A percentile compares a stretch with the other conserved stretches of the same genome.
These are phyloP conservation scores for Merodon equestris DNA, from an alignment of 2,888 invertebrate genomes.

Conservation along the genomic window DNA sequence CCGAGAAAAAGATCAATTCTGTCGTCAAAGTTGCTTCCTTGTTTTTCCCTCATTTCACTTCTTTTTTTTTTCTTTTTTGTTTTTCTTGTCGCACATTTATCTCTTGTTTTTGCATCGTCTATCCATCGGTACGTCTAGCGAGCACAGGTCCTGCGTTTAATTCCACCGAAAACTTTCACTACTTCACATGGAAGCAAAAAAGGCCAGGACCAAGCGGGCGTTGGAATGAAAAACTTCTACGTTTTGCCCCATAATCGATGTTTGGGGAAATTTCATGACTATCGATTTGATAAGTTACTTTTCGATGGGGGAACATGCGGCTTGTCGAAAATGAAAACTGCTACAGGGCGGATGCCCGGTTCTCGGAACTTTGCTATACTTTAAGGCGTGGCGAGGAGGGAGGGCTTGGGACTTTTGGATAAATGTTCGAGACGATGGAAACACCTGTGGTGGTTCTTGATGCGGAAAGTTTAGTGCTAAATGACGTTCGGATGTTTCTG, in stretches of 20 bases:
- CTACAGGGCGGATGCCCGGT: conserved; percentile 54
- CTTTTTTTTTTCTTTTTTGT: no score
- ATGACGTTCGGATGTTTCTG: conserved; percentile 58
- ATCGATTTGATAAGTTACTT: conserved; percentile 68
- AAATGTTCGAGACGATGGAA: conserved; percentile 59
- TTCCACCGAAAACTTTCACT: conserved; percentile 60
- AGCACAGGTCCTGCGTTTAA: conserved; percentile 47
- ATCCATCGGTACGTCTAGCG: conserved; percentile 27
- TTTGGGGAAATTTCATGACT: conserved; percentile 66
- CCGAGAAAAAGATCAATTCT: conserved; percentile 37
- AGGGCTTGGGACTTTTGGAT: conserved; percentile 31
- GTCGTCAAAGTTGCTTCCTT: conserved; percentile 50
- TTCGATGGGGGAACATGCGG: conserved; percentile 54
- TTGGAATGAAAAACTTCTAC: conserved; percentile 57
- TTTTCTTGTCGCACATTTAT: conserved; percentile 43
- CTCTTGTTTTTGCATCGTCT: conserved; percentile 45
- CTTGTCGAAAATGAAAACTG: conserved; percentile 40
- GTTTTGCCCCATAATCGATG: conserved; percentile 68
- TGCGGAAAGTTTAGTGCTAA: conserved; percentile 60
- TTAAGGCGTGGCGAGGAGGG: no score
- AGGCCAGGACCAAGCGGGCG: conserved; percentile 30
- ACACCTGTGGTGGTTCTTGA: conserved; percentile 67
- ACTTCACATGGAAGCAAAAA: conserved; percentile 4
- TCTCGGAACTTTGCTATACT: conserved; percentile 38
- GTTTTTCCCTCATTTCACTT: not conserved